A percentile compares a stretch with the other conserved stretches of the same genome.
Conservation (phyloP, 2,888 invertebrate genomes). For the Ellobium chinense region DNA sequence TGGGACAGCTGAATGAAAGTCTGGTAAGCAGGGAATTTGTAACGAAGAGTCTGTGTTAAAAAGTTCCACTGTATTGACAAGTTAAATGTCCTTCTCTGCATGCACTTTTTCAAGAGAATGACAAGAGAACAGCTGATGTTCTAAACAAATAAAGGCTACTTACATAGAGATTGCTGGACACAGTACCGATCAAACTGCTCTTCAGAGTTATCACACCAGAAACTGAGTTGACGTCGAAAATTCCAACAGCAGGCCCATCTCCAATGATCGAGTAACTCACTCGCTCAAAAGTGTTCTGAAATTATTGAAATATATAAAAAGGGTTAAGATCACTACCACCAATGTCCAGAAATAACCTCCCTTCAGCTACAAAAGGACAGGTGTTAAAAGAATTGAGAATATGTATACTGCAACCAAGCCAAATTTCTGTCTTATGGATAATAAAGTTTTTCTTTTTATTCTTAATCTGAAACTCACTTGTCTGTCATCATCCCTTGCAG, state of each 20-base stretch:
- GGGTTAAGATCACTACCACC: neutral
- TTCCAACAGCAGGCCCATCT: conserved; percentile 53
- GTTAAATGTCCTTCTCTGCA: no score
- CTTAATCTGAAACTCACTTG: conserved; percentile 58
- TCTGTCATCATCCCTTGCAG: conserved; percentile 62
- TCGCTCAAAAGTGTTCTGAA: conserved; percentile 61
- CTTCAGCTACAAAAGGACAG: no score
- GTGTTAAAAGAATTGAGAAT: neutral
- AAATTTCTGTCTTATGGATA: neutral
- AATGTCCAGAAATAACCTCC: no score
- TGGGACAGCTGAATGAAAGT: no score
- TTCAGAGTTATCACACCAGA: conserved; percentile 61
- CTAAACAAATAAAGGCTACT: no score
- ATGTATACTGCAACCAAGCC: neutral
- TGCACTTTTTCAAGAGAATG: no score
- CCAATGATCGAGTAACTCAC: conserved; percentile 60
- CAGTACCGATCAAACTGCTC: conserved; percentile 41
- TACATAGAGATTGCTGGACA: conserved; percentile 34
- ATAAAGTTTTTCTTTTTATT: no score
- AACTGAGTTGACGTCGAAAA: conserved; percentile 59
- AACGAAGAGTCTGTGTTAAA: no score
- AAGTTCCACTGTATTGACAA: no score
- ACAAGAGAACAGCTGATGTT: no score
- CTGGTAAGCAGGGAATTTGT: no score
- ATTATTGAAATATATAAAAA: neutral